A percentile compares a stretch with the other conserved stretches of the same genome.
Evolutionary conservation across 53 echinoderm and acorn worm genomes (phyloP).

Genomic region (Temnopleurus reevesii): DNA sequence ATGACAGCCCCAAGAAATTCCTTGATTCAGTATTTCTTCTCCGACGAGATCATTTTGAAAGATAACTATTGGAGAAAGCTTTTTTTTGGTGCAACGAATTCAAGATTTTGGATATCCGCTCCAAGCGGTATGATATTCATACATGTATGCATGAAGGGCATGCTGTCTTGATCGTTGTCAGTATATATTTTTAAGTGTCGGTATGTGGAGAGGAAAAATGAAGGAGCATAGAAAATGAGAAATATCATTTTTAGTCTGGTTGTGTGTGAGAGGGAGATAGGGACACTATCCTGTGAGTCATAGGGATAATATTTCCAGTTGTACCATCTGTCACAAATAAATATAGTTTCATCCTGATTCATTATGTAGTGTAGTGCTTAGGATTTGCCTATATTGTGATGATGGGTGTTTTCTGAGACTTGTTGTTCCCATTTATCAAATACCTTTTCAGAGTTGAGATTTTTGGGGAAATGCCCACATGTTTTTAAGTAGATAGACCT

Average conservation of each 20-base stretch:
- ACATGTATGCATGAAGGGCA: background rate
- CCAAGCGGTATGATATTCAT: background rate
- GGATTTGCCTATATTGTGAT: constrained; percentile 1
- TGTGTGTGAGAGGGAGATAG: background rate
- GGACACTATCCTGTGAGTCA: constrained; percentile 50
- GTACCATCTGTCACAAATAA: constrained; percentile 59
- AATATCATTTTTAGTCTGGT: background rate
- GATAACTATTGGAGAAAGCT: too few species aligned
- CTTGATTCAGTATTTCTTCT: background rate
- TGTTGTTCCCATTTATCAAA: background rate
- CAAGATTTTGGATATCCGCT: too few species aligned
- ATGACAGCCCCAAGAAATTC: background rate
- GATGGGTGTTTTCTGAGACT: constrained; percentile 3
- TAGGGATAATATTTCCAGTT: constrained; percentile 29
- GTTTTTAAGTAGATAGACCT: too few species aligned
- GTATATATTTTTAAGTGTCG: too few species aligned
- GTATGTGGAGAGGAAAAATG: background rate
- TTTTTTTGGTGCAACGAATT: too few species aligned
- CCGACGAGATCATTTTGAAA: background rate
- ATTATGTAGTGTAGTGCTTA: constrained; percentile 26
- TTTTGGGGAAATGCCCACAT: too few species aligned
- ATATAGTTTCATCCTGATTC: constrained; percentile 46
- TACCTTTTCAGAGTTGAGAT: too few species aligned
- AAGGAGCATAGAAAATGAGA: constrained; percentile 8
- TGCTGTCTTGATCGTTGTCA: too few species aligned